phyloP scores from a whole-genome alignment of 2,797 vertebrate species.

The Bovichtus variegatus region DNA sequence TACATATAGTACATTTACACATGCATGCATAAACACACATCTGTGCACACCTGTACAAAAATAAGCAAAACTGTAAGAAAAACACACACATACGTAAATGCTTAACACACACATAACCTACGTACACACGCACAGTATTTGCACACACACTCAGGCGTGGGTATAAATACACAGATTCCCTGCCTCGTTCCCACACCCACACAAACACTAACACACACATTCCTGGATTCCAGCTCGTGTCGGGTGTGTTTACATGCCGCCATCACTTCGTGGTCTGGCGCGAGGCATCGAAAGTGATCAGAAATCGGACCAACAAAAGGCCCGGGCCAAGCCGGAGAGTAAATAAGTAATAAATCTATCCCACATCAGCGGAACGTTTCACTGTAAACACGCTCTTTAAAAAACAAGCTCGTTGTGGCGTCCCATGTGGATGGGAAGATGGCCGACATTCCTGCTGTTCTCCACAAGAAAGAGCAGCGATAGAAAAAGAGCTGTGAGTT shows the following conservation, averaged over 20 bases:
- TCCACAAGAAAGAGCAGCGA: conserved; percentile 76
- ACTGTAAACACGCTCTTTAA: conserved; percentile 79
- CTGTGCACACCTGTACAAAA: background rate
- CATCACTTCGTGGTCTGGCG: conserved; percentile 79
- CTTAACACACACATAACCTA: conserved; percentile 8
- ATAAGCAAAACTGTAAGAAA: background rate
- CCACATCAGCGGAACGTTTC: conserved; percentile 75
- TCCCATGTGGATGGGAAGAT: conserved; percentile 73
- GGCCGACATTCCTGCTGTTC: conserved; percentile 76
- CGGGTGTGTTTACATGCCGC: conserved; percentile 76
- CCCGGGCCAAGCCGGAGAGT: conserved; percentile 68
- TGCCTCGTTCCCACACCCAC: conserved; percentile 60
- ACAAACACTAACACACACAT: conserved; percentile 66
- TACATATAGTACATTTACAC: background rate
- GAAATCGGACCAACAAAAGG: conserved; percentile 66
- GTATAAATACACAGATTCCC: conserved; percentile 50
- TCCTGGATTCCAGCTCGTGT: conserved; percentile 55
- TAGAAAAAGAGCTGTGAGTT: conserved; percentile 65
- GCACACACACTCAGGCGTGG: conserved; percentile 26
- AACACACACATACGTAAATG: background rate
- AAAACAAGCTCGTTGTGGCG: conserved; percentile 61
- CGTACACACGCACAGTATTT: background rate
- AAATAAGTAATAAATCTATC: conserved; percentile 86
- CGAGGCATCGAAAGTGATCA: conserved; percentile 80
- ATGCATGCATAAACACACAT: background rate